Percentiles rank a stretch among this genome's conserved stretches.
These are phyloP conservation scores for Trematomus bernacchii DNA, from an alignment of 2,797 vertebrate genomes.

Conservation along the genomic window DNA sequence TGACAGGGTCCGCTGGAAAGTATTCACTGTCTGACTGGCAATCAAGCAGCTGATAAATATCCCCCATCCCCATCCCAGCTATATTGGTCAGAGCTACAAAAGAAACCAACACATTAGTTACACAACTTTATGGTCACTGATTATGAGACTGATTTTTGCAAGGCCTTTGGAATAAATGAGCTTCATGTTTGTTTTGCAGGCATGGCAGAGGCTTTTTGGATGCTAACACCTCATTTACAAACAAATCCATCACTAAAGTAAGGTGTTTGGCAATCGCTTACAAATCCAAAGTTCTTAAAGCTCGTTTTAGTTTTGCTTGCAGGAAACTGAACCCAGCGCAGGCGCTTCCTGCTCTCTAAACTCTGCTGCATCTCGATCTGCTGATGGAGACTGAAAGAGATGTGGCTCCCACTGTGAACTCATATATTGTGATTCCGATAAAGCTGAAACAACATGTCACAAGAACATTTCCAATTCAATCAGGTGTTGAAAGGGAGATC, in stretches of 20 bases:
- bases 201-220: conserved; percentile 9
- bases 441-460: not conserved
- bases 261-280: not conserved
- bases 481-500: too few relatives aligned
- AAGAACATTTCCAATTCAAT: not conserved
- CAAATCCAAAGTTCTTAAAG: conserved; percentile 7
- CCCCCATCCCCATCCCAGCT: too few relatives aligned
- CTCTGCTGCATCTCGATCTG: not conserved
- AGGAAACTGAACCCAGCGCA: not conserved
- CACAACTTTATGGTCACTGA: too few relatives aligned
- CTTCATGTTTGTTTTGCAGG: not conserved
- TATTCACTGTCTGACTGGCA: too few relatives aligned
- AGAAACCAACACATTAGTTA: too few relatives aligned
- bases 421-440: not conserved
- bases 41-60: too few relatives aligned
- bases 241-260: conserved; percentile 44
- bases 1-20: too few relatives aligned
- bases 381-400: conserved; percentile 15
- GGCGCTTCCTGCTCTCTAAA: not conserved
- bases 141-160: not conserved
- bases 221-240: conserved; percentile 42
- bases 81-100: too few relatives aligned
- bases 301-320: conserved; percentile 9
- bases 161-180: not conserved
- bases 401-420: conserved; percentile 4